Percentiles rank a stretch among this genome's conserved stretches.
Evolutionary conservation across 2,113 vertebrate species (phyloP).

Genomic region (Origma solitaria): DNA sequence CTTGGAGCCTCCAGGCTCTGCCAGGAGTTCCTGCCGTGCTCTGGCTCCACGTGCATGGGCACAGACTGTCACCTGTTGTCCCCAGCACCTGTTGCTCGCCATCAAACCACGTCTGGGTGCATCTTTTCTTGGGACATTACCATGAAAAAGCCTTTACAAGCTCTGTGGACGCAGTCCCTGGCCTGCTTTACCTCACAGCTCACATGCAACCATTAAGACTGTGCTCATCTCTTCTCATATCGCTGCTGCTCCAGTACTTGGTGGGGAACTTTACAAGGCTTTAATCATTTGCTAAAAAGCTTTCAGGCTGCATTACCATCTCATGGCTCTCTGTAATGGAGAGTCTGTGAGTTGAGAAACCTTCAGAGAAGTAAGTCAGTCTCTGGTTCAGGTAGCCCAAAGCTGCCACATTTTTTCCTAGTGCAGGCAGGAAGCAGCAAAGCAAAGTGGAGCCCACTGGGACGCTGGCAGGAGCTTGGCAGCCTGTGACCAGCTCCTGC

Average conservation of each 20-base stretch:
- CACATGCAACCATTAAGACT: neutral
- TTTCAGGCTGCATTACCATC: constrained; percentile 34
- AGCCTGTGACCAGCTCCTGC: neutral
- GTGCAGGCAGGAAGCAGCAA: neutral
- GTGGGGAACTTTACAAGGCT: neutral
- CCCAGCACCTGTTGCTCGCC: neutral
- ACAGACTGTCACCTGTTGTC: neutral
- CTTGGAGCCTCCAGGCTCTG: neutral
- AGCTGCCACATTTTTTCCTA: neutral
- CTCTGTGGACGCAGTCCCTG: neutral
- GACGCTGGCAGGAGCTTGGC: neutral
- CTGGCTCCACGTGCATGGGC: fast-evolving
- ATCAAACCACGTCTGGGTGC: neutral
- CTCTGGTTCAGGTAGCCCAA: neutral
- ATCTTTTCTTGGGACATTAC: neutral
- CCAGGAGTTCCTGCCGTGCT: neutral
- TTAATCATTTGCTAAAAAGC: constrained; percentile 42
- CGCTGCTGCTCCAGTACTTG: neutral
- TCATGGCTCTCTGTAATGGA: neutral
- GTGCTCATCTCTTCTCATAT: constrained; percentile 4
- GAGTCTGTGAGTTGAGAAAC: neutral
- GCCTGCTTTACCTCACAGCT: neutral
- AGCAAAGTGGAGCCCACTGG: neutral
- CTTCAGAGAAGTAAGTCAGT: neutral
- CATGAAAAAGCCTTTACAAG: neutral